A percentile compares a stretch with the other conserved stretches of the same genome.
Evolutionary conservation across 2,113 vertebrate species (phyloP).

Genomic region (Microcebus ravelobensis): DNA sequence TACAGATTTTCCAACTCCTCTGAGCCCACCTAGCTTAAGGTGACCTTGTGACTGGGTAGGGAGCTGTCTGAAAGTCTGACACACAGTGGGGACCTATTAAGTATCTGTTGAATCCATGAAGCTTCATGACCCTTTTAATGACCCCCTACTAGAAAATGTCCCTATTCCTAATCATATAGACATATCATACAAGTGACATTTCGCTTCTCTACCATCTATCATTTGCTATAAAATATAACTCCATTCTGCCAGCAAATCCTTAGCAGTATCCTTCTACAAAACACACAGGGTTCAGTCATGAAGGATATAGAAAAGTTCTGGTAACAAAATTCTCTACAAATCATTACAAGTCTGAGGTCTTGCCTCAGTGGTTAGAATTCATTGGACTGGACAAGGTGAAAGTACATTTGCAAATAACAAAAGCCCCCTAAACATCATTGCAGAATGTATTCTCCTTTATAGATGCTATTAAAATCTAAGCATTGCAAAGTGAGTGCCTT

Average conservation of each 20-base stretch:
- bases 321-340: slow-evolving; percentile 59
- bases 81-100: neutral
- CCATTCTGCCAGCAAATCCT: neutral
- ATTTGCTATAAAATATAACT: slow-evolving; percentile 31
- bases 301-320: neutral
- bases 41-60: neutral
- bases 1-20: neutral
- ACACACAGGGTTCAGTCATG: neutral
- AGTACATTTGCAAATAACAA: slow-evolving; percentile 45
- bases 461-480: slow-evolving; percentile 2
- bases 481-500: slow-evolving; percentile 46
- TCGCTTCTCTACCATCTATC: neutral
- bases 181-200: neutral
- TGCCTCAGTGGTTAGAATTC: neutral
- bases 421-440: slow-evolving; percentile 17
- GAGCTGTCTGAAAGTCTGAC: neutral
- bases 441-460: slow-evolving; percentile 26
- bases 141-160: neutral
- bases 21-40: neutral
- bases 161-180: neutral
- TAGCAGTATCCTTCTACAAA: neutral
- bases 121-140: neutral
- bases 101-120: neutral
- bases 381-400: slow-evolving; percentile 12
- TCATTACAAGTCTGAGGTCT: slow-evolving; percentile 30